Percentiles rank a stretch among this genome's conserved stretches.
Evolutionary conservation across 1,140 invertebrate genomes (phyloP).

Genomic region (Lepidurus apus): DNA sequence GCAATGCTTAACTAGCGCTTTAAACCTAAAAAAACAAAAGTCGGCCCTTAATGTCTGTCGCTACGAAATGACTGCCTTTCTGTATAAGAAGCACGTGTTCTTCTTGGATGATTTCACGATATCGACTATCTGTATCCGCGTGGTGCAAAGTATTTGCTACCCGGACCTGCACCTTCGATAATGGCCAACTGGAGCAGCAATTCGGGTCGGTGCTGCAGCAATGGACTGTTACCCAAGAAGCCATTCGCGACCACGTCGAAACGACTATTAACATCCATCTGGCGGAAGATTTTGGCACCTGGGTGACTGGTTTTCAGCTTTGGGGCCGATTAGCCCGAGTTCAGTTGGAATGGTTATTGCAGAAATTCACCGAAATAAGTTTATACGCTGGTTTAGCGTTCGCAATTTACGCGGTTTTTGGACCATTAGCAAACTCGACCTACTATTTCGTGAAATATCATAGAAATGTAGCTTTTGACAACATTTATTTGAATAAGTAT

Average conservation of each 20-base stretch:
- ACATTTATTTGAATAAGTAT: background rate
- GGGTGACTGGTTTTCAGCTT: background rate
- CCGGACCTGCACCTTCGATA: background rate
- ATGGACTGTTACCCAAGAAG: background rate
- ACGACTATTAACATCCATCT: background rate
- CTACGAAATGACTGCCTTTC: background rate
- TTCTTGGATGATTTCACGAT: background rate
- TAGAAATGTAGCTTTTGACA: background rate
- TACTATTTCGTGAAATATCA: background rate
- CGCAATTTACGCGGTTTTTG: background rate
- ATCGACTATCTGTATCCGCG: background rate
- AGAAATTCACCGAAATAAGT: background rate
- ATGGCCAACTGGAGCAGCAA: background rate
- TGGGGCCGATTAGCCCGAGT: background rate
- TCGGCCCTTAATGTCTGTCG: background rate
- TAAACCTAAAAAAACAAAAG: background rate
- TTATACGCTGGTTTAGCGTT: background rate
- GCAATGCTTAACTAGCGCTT: background rate
- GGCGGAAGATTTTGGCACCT: background rate
- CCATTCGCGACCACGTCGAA: background rate
- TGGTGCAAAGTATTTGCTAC: background rate
- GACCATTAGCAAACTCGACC: background rate
- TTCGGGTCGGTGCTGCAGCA: background rate
- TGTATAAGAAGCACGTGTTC: background rate
- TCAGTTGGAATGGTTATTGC: background rate